phyloP scores from a whole-genome alignment of 1,140 invertebrate species.

The Danaus melanippus region DNA sequence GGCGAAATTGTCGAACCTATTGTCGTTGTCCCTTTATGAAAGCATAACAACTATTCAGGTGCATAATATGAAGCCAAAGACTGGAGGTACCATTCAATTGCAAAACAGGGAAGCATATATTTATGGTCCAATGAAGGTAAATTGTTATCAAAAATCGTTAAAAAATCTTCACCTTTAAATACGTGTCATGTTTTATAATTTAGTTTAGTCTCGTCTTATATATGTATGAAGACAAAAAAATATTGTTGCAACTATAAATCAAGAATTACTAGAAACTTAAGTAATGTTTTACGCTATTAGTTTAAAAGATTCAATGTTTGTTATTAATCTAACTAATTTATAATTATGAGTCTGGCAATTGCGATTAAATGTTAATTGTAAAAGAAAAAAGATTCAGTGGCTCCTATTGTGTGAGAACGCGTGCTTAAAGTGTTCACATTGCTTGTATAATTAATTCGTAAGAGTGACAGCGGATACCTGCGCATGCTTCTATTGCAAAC shows the following conservation, averaged over 20 bases:
- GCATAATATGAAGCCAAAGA: slow-evolving; percentile 47
- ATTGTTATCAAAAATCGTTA: slow-evolving; percentile 33
- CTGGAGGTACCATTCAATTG: slow-evolving; percentile 42
- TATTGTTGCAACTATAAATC: no score
- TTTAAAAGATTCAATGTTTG: no score
- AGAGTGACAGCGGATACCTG: slow-evolving; percentile 50
- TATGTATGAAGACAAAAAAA: no score
- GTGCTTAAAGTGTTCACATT: slow-evolving; percentile 24
- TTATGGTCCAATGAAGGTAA: slow-evolving; percentile 54
- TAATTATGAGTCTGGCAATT: background rate
- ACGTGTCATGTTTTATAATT: slow-evolving; percentile 58
- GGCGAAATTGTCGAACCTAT: slow-evolving; percentile 39
- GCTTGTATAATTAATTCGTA: slow-evolving; percentile 60
- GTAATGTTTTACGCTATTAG: no score
- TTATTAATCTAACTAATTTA: no score
- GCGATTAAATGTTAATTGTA: slow-evolving; percentile 40
- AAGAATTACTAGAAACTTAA: no score
- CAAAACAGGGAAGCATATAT: slow-evolving; percentile 45
- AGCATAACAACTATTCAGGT: slow-evolving; percentile 62
- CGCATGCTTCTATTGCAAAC: slow-evolving; percentile 46
- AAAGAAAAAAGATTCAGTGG: slow-evolving; percentile 34
- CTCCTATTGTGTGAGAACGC: slow-evolving; percentile 36
- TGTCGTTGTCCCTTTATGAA: slow-evolving; percentile 43
- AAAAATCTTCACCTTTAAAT: slow-evolving; percentile 35
- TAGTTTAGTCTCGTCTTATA: no score